phyloP scores from a whole-genome alignment of 2,797 vertebrate species.

The Percopsis omiscomaycus region DNA sequence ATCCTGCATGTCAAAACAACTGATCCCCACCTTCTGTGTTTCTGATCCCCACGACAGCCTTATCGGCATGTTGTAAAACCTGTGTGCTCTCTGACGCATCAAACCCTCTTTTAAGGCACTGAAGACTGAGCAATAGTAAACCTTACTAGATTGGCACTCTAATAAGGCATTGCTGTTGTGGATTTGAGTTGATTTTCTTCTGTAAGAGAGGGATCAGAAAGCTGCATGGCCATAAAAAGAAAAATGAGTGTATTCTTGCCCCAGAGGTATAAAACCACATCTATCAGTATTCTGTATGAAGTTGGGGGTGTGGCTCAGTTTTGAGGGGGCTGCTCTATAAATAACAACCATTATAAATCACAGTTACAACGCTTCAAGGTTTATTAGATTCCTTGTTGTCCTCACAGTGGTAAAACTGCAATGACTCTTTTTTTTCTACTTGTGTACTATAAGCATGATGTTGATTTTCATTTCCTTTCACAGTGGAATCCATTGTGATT shows the following conservation, averaged over 20 bases:
- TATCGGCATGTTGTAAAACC: too few species aligned
- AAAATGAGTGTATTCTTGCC: background rate
- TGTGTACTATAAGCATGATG: background rate
- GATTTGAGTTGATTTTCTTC: conserved; percentile 12
- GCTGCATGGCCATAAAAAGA: conserved; percentile 18
- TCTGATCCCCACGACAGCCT: conserved; percentile 7
- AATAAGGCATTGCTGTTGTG: conserved; percentile 9
- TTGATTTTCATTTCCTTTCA: background rate
- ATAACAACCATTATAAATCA: too few species aligned
- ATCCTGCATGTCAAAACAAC: conserved; percentile 37
- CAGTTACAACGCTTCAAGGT: too few species aligned
- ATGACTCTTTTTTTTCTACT: too few species aligned
- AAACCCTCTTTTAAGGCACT: conserved; percentile 2
- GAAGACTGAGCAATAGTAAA: background rate
- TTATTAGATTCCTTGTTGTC: too few species aligned
- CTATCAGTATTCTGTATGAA: conserved; percentile 8
- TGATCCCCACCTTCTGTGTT: conserved; percentile 38
- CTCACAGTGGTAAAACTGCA: too few species aligned
- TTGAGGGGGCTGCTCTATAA: background rate
- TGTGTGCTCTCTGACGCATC: conserved; percentile 7
- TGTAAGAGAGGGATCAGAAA: conserved; percentile 13
- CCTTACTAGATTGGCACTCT: conserved; percentile 8
- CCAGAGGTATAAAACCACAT: background rate
- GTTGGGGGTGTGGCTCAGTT: conserved; percentile 27
- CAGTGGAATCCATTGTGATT: conserved; percentile 7